Conservation (phyloP, 2,888 invertebrate genomes). For the Pecten maximus region DNA sequence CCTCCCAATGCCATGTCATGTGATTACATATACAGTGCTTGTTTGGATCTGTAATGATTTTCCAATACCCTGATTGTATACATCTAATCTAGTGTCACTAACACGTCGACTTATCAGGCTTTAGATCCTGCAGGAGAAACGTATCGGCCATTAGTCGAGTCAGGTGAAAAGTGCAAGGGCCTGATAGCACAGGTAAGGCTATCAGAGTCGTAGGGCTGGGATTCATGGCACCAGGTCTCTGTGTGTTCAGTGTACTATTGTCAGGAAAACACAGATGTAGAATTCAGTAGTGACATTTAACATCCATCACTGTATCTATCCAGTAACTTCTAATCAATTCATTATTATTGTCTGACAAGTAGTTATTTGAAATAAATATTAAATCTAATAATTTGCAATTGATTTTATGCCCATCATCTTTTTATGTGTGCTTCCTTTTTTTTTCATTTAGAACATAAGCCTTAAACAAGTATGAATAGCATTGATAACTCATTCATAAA, state of each 20-base stretch:
- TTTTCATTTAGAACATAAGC: not conserved
- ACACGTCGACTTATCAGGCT: slow-evolving; percentile 1
- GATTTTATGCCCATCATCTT: not conserved
- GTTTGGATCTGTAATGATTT: slow-evolving; percentile 27
- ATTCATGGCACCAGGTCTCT: not conserved
- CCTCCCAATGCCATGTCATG: not conserved
- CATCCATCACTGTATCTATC: not conserved
- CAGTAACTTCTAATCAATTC: not conserved
- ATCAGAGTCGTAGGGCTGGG: not conserved
- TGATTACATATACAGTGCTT: not conserved
- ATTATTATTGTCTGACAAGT: not conserved
- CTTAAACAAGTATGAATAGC: no score
- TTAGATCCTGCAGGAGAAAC: not conserved
- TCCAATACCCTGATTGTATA: slow-evolving; percentile 27
- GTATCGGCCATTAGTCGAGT: not conserved
- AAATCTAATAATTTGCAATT: not conserved
- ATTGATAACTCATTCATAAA: not conserved
- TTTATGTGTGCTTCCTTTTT: not conserved
- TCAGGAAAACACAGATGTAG: not conserved
- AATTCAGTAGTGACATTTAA: not conserved
- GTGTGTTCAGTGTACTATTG: not conserved
- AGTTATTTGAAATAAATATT: not conserved
- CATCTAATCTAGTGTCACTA: slow-evolving; percentile 33
- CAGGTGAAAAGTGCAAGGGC: slow-evolving; percentile 22
- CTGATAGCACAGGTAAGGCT: slow-evolving; percentile 11